Evolutionary conservation across 2,797 vertebrate species (phyloP), one percentile per base, ranked within the genome.

Genomic region (Chelon auratus): DNA sequence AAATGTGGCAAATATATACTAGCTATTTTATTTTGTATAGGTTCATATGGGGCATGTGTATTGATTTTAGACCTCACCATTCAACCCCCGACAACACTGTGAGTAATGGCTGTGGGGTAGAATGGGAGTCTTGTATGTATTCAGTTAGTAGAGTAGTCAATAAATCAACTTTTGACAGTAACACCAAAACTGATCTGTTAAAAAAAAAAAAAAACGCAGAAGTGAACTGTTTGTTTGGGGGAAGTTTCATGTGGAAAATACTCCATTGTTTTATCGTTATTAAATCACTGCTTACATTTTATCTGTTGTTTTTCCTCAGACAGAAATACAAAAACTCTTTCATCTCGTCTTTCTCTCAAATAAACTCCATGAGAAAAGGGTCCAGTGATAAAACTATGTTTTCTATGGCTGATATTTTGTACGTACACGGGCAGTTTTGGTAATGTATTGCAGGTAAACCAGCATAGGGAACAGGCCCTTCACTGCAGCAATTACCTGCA

Each of bases 51-150:
- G 42, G 14, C 42, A 18, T 11, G 22, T 18, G 1, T 66, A 59
- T 66, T 54, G 56, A 47, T 66, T 73, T 14, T 47, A 39, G 26
- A 43, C 3, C 3, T 22, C 43, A 43, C 36, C 17, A 37, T 15
- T 26, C 4, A 2, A 3, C 45, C 9, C 14, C 26, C 26, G 62
- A 60, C 56, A 48, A 43, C 36, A 54, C 17, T 39, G 18, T 43
- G 53, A 67, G 56, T 33, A 17, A 67, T 56, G 42, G 17, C 2
- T n/a, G n/a, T 3, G n/a, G n/a, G 17, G n/a, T 10, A 18, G 45
- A 47, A 47, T 5, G 1, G 5, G 17, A 18, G 45, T 18, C n/a
- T 18, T 14, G 4, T 43, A 43, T 14, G 42, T 40, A 11, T 5
- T 43, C 9, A 18, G 7, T 17, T 10, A 47, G 17, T 9, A 47